These are phyloP conservation scores for Sitobion miscanthi DNA, from an alignment of 1,140 invertebrate species.

Conservation along the genomic window DNA sequence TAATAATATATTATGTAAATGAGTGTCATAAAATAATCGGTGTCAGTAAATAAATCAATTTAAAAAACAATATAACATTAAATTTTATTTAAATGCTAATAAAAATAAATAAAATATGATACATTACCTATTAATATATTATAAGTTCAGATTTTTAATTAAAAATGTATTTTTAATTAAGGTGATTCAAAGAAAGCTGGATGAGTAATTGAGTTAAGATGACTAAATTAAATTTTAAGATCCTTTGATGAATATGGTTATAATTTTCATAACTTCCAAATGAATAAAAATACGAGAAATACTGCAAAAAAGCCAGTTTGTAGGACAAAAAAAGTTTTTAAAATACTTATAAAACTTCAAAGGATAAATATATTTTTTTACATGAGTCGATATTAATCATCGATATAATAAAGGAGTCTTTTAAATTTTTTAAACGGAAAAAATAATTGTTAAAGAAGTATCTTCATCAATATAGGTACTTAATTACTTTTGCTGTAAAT, in stretches of 20 bases:
- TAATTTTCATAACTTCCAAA: constrained; percentile 2
- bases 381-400: neutral
- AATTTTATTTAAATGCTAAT: neutral
- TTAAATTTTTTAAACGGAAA: neutral
- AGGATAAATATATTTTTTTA: neutral
- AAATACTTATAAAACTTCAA: constrained; percentile 40
- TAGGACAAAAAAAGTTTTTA: neutral
- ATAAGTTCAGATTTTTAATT: constrained; percentile 15
- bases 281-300: neutral
- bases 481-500: neutral
- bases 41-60: neutral
- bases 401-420: neutral
- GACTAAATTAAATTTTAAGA: neutral
- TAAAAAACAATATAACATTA: neutral
- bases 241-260: constrained; percentile 12
- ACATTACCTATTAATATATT: neutral
- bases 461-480: neutral
- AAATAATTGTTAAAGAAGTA: neutral
- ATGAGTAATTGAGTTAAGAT: constrained; percentile 1
- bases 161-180: constrained; percentile 9
- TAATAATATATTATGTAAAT: neutral
- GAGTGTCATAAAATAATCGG: neutral
- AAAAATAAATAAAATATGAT: neutral
- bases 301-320: neutral
- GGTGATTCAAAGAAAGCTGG: neutral